Base-by-base conservation (phyloP, 92 coral and sea anemone species). In the Blastomussa wellsi region DNA sequence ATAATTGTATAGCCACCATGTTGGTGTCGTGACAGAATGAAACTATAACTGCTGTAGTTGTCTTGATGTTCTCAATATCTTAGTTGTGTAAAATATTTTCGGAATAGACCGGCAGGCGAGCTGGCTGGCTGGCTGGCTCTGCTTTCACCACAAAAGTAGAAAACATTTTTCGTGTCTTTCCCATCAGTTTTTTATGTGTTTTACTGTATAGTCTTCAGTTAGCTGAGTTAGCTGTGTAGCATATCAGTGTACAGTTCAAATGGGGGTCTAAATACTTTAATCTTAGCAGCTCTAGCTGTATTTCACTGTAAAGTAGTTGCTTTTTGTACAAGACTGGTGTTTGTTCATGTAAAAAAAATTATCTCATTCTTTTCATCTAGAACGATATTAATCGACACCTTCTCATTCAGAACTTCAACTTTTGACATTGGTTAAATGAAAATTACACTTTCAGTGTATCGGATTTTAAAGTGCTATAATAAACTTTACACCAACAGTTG, bases 81-180 rank as follows among this genome's bases (percentile, higher is more conserved):
- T 39, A 39, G 44, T 39, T 39, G 7, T 39, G 44, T 39, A n/a
- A n/a, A n/a, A n/a, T n/a, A 39, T 39, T 39, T 39, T 39, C 44
- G 44, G 7, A 39, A 39, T 55, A 55, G 62, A 19, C 65, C 5
- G 65, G 65, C 2, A 57, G 68, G 32, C 35, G 24, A n/a, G 35
- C 68, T 22, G 68, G 68, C 68, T 62, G 35, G 35, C 68, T 22
- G 68, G 68, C 68, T 62, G 35, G 32, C 68, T 62, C 68, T 62
- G 68, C 33, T 51, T 51, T 51, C 57, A 62, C 32, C 31, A 26
- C 26, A 62, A 16, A 26, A 28, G 12, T 1, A 62, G 53, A 13
- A 62, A 62, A 26, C 0, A 28, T 28, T 15, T 51, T 15, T 51
- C 57, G 20, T 26, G 32, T 24, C 68, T 7, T 26, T 62, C 28